Evolutionary conservation across 2,888 invertebrate species (phyloP).

Genomic region (Endotricha flammealis): DNA sequence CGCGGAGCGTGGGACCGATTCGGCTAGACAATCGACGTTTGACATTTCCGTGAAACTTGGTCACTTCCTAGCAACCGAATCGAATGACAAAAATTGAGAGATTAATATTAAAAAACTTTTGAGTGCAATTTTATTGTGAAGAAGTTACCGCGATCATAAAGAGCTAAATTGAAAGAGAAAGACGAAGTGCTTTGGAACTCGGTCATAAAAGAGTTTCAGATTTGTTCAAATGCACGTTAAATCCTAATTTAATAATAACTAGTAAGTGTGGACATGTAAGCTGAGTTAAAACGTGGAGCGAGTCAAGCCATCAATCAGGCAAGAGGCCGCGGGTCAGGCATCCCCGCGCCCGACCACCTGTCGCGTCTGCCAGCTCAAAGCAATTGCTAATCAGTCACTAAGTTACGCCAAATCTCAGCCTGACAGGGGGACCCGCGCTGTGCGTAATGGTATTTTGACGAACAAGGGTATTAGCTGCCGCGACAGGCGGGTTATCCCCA

Average conservation of each 20-base stretch:
- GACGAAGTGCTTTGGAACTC: no score
- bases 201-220: no score
- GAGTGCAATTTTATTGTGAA: no score
- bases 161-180: no score
- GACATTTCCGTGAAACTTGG: constrained; percentile 45
- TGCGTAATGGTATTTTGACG: constrained; percentile 65
- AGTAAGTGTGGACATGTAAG: constrained; percentile 41
- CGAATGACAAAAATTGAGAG: constrained; percentile 17
- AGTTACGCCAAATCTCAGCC: constrained; percentile 70
- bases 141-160: no score
- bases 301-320: constrained; percentile 59
- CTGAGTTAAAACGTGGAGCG: constrained; percentile 41
- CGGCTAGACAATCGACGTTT: constrained; percentile 52
- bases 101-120: no score
- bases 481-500: constrained; percentile 35
- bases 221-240: no score
- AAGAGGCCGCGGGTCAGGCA: constrained; percentile 55
- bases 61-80: constrained; percentile 31
- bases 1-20: constrained; percentile 63
- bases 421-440: constrained; percentile 50
- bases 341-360: constrained; percentile 60
- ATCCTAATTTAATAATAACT: no score
- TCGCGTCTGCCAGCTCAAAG: constrained; percentile 63
- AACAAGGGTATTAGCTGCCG: constrained; percentile 52
- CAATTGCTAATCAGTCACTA: constrained; percentile 76